A percentile compares a stretch with the other conserved stretches of the same genome.
phyloP scores from a whole-genome alignment of 2,113 vertebrate genomes.

The Zosterops lateralis region DNA sequence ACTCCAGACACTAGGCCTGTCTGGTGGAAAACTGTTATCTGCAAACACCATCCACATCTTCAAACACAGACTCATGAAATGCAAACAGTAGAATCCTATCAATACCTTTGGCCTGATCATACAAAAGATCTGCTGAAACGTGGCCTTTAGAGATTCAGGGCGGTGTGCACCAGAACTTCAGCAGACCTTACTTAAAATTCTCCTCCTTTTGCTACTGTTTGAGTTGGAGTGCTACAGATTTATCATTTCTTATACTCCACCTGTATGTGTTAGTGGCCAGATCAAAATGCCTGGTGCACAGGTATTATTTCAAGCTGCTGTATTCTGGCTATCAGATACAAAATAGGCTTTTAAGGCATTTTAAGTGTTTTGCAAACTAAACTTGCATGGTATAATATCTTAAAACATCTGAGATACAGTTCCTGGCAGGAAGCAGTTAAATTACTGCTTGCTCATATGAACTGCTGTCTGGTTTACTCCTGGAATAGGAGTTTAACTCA shows the following conservation, averaged over 20 bases:
- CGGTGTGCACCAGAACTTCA: neutral
- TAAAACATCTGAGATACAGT: neutral
- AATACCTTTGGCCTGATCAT: neutral
- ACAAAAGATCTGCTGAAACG: neutral
- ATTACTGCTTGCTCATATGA: neutral
- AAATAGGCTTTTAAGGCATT: neutral
- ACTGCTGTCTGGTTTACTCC: neutral
- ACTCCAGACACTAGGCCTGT: slow-evolving; percentile 19
- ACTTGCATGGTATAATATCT: neutral
- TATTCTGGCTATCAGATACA: neutral
- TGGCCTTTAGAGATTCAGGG: neutral
- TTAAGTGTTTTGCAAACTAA: neutral
- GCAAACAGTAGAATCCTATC: slow-evolving; percentile 36
- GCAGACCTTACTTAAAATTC: neutral
- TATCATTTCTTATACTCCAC: neutral
- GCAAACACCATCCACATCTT: slow-evolving; percentile 32
- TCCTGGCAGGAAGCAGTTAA: neutral
- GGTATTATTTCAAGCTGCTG: neutral
- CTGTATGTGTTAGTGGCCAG: neutral
- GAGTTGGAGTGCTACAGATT: neutral
- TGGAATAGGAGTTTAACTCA: neutral
- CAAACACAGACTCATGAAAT: slow-evolving; percentile 17
- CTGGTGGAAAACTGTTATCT: slow-evolving; percentile 52
- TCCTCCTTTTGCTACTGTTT: neutral
- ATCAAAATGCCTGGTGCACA: neutral